Base-by-base conservation (phyloP, 2,888 invertebrate genomes). In the Agrenia bidenticulata region DNA sequence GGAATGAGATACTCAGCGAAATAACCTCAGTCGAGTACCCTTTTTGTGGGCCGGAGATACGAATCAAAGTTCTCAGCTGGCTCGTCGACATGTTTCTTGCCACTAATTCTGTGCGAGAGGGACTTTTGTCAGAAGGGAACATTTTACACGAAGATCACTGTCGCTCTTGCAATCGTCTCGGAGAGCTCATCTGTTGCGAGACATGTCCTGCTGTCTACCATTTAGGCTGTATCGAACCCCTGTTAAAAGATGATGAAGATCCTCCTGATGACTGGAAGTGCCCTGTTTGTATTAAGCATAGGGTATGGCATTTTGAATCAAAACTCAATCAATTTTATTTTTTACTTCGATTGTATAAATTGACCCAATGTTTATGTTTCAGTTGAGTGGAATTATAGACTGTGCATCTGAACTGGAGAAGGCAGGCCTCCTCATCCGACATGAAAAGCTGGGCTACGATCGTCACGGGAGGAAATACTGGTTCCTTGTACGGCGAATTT, bases 261-360 rank as follows among this genome's bases (percentile, higher is more conserved):
- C 97, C 97, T 61, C 90, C 93, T 64, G 96, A 96, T 82, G 96
- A 96, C 78, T 98, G 98, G 97, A 90, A 94, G 77, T 99, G 99
- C 82, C 88, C 88, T 73, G 86, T 96, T 60, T 99, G 99, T 80
- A 89, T 90, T 79, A 89, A 89, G 58, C 95, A 98, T 79, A 89
- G 90, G 84, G 90, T 85, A 76, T 67, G 74, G 49, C 13, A 49
- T 49, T 7, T 17, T 49, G 49, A 49, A 15, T 49, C n/a, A n/a
- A n/a, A n/a, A n/a, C n/a, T n/a, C n/a, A n/a, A n/a, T n/a, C 15
- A 17, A 15, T 21, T 37, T 13, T 32, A 15, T 53, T 39, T 11
- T 39, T 39, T 11, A 39, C 15, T 39, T 11, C 39, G 9, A 15
- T 39, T 11, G 9, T 39, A 9, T 39, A 39, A 11, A 39, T 15